These are phyloP conservation scores for Lochmaea capreae DNA, from an alignment of 2,888 invertebrate species.

Conservation along the genomic window DNA sequence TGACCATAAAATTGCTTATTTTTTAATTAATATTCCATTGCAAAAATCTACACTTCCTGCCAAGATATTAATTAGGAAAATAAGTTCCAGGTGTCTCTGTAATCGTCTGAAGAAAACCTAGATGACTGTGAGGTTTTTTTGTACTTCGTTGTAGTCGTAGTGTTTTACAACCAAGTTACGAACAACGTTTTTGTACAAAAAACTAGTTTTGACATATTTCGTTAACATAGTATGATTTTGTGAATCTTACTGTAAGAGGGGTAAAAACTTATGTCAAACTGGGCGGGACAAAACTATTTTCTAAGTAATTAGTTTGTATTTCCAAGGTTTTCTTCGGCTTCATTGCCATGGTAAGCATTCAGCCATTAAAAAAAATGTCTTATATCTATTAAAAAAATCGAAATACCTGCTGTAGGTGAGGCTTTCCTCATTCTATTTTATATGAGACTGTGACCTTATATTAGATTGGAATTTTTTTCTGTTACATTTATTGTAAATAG, in stretches of 20 bases:
- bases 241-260: slow-evolving; percentile 32
- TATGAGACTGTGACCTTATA: slow-evolving; percentile 61
- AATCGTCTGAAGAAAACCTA: too few relatives aligned
- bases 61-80: too few relatives aligned
- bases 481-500: slow-evolving; percentile 6
- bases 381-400: slow-evolving; percentile 56
- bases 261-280: slow-evolving; percentile 25
- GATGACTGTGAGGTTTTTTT: too few relatives aligned
- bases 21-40: too few relatives aligned
- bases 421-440: slow-evolving; percentile 61
- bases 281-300: slow-evolving; percentile 50
- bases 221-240: not conserved
- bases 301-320: slow-evolving; percentile 51
- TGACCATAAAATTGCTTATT: too few relatives aligned
- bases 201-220: too few relatives aligned
- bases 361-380: slow-evolving; percentile 57
- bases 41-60: too few relatives aligned
- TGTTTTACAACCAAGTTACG: not conserved
- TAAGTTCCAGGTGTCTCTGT: too few relatives aligned
- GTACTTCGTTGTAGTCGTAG: too few relatives aligned
- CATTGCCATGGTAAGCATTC: slow-evolving; percentile 65
- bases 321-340: slow-evolving; percentile 62
- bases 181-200: not conserved
- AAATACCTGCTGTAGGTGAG: slow-evolving; percentile 64
- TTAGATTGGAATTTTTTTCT: slow-evolving; percentile 42